phyloP scores from a whole-genome alignment of 2,113 vertebrate genomes.

The Oreamnos americanus region DNA sequence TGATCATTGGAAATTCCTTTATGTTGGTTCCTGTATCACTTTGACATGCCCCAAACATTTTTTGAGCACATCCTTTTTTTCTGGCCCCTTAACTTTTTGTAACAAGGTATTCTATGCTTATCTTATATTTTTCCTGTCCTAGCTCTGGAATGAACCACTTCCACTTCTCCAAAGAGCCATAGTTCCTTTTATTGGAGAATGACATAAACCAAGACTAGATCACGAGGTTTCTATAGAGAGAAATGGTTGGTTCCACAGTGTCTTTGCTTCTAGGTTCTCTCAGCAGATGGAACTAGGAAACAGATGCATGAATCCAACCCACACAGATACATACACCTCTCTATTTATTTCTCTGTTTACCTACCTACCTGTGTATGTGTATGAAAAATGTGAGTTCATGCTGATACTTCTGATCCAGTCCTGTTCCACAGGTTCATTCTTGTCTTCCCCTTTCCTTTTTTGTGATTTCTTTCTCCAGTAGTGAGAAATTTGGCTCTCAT shows the following conservation, averaged over 20 bases:
- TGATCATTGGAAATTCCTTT: background rate
- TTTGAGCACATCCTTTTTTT: background rate
- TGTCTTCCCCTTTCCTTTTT: background rate
- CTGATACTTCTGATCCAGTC: background rate
- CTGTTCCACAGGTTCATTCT: background rate
- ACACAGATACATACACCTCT: background rate
- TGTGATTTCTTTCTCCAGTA: background rate
- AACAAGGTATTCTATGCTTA: background rate
- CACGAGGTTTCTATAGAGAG: background rate
- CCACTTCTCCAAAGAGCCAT: background rate
- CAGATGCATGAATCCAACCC: background rate
- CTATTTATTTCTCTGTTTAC: background rate
- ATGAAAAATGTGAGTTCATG: background rate
- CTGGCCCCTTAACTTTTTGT: background rate
- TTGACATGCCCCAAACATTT: background rate
- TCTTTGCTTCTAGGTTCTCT: background rate
- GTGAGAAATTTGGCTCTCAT: background rate
- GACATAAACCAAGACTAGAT: background rate
- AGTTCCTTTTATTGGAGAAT: background rate
- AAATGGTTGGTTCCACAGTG: background rate
- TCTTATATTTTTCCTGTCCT: background rate
- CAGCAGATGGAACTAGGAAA: background rate
- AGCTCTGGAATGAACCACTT: background rate
- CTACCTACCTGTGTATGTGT: background rate
- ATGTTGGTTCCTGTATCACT: background rate